Percentiles rank a stretch among this genome's conserved stretches.
These are phyloP conservation scores for Athene noctua DNA, from an alignment of 2,113 vertebrate genomes.

Conservation along the genomic window DNA sequence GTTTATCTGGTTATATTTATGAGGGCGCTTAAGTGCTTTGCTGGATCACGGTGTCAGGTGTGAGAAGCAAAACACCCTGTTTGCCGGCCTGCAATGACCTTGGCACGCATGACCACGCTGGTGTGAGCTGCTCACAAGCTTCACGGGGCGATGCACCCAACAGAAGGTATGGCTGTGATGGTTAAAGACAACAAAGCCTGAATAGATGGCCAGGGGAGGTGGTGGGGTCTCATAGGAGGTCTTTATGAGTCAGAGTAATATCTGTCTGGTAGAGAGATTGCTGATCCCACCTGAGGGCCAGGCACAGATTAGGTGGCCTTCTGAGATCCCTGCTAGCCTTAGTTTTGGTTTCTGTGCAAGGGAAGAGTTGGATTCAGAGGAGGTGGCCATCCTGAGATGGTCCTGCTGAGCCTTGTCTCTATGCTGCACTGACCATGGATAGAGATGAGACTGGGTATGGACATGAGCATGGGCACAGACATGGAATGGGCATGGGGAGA, in stretches of 20 bases:
- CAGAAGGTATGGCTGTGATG: fast-evolving
- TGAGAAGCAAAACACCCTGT: neutral
- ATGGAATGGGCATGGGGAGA: fast-evolving
- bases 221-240: neutral
- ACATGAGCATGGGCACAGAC: fast-evolving
- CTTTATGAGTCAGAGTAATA: neutral
- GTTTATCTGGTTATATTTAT: conserved; percentile 4
- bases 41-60: neutral
- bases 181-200: neutral
- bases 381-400: neutral
- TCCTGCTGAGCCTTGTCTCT: neutral
- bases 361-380: neutral
- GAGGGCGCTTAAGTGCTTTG: conserved; percentile 33
- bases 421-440: neutral
- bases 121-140: neutral
- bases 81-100: neutral
- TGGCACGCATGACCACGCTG: fast-evolving
- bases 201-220: neutral
- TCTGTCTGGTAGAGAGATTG: neutral
- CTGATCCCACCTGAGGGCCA: neutral
- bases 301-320: neutral
- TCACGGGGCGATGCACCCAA: fast-evolving
- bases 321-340: neutral
- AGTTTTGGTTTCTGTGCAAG: neutral
- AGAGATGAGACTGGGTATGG: neutral